Base-by-base conservation (phyloP, 2,888 invertebrate species). In the Lomographa bimaculata region DNA sequence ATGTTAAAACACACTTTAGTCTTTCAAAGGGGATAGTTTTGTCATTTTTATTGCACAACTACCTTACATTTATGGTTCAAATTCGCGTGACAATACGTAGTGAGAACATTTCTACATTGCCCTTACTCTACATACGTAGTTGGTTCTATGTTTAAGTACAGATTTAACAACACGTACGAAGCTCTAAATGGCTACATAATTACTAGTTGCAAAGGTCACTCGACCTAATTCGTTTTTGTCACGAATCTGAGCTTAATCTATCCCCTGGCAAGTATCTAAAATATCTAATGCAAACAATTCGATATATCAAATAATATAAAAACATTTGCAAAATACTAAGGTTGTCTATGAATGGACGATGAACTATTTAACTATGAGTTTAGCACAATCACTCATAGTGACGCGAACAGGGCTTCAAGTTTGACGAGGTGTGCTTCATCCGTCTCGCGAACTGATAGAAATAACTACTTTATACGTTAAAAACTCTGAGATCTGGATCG, bases 341-440 rank as follows among this genome's bases (percentile, higher is more conserved):
- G 63, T 78, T 77, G 59, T 55, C 79, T 81, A 84, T 60, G 44
- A 56, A 82, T 82, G 83, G 69, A 48, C 42, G 46, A 77, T 78
- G 75, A 79, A 62, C 83, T 87, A 86, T 60, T 56, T n/a, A 58
- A 84, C 89, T 84, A 86, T 87, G 89, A 87, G 89, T 83, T 87
- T 80, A 89, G 89, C 89, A 89, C 89, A 89, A 82, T 89, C 79
- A 82, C 89, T 85, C 89, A 86, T 86, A 87, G 89, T 84, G 75
- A 83, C 61, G 73, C 73, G 70, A 79, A 71, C 57, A 64, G 79
- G 76, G 73, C 60, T 61, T 52, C 60, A 60, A 66, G 71, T 47
- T 49, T 41, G 39, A 38, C 38, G 37, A 46, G 43, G 40, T 38
- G 47, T 44, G 36, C 45, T 36, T 35, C 16, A 23, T n/a, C 36